Conservation (phyloP, 2,113 vertebrate genomes). For the Tretioscincus oriximinensis region DNA sequence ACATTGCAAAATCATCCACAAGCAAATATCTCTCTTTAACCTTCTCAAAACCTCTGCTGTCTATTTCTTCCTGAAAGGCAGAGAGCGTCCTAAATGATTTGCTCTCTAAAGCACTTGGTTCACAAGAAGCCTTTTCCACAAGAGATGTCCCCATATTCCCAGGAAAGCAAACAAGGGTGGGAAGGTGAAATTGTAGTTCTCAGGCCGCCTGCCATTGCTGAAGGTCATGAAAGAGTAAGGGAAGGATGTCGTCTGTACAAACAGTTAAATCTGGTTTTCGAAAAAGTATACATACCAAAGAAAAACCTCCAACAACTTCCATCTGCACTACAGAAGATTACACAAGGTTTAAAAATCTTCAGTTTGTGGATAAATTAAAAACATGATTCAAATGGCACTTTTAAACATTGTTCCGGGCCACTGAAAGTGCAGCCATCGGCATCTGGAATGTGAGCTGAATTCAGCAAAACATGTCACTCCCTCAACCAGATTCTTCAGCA, state of each 20-base stretch:
- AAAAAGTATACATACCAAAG: background rate
- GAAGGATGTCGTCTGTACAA: background rate
- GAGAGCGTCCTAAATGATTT: too few species aligned
- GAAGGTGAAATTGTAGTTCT: background rate
- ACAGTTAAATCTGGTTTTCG: conserved; percentile 23
- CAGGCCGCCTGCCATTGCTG: fast-evolving
- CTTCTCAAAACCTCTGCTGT: too few species aligned
- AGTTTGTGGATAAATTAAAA: conserved; percentile 36
- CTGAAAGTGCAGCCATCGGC: conserved; percentile 23
- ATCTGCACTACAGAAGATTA: background rate
- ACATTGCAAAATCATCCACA: background rate
- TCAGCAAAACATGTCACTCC: background rate
- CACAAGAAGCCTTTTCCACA: fast-evolving
- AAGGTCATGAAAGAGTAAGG: background rate
- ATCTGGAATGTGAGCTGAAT: conserved; percentile 5
- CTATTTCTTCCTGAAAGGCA: background rate
- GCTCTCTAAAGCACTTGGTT: background rate
- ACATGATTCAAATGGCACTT: background rate
- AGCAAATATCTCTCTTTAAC: background rate
- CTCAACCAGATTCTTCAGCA: background rate
- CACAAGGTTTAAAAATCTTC: conserved; percentile 9
- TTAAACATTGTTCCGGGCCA: conserved; percentile 1
- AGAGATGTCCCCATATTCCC: background rate
- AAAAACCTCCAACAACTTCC: conserved; percentile 29
- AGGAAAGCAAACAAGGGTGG: fast-evolving